Conservation (phyloP, 2,113 vertebrate species). For the Paralichthys olivaceus region DNA sequence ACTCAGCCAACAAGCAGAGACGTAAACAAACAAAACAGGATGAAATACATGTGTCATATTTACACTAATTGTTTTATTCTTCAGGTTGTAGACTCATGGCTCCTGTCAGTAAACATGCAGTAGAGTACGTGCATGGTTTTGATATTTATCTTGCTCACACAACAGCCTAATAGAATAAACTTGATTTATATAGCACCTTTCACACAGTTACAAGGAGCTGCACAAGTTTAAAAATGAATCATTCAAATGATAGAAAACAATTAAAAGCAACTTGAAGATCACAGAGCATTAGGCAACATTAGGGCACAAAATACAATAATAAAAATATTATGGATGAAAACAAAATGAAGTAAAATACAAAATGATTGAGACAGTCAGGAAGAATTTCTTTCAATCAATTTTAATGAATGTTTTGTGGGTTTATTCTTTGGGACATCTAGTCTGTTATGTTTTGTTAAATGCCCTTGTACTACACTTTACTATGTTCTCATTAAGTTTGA, state of each 20-base stretch:
- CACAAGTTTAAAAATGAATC: too few relatives aligned
- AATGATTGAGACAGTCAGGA: too few relatives aligned
- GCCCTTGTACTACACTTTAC: neutral
- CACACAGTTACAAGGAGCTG: too few relatives aligned
- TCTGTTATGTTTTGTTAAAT: neutral
- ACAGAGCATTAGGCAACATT: too few relatives aligned
- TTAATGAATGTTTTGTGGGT: neutral
- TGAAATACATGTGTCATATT: neutral
- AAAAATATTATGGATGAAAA: too few relatives aligned
- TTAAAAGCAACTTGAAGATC: too few relatives aligned
- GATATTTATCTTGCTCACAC: neutral
- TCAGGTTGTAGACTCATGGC: neutral
- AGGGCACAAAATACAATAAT: too few relatives aligned
- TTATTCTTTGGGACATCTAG: neutral
- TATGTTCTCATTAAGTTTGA: neutral
- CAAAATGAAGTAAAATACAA: too few relatives aligned
- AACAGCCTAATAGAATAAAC: too few relatives aligned
- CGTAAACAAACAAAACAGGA: neutral
- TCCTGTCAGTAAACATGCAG: too few relatives aligned
- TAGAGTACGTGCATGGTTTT: neutral
- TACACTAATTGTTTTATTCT: neutral
- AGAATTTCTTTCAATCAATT: neutral
- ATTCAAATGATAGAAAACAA: too few relatives aligned
- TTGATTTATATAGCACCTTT: too few relatives aligned
- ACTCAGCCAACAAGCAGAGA: slow-evolving; percentile 18